phyloP scores from a whole-genome alignment of 2,113 vertebrate genomes.

The Cercocebus atys region DNA sequence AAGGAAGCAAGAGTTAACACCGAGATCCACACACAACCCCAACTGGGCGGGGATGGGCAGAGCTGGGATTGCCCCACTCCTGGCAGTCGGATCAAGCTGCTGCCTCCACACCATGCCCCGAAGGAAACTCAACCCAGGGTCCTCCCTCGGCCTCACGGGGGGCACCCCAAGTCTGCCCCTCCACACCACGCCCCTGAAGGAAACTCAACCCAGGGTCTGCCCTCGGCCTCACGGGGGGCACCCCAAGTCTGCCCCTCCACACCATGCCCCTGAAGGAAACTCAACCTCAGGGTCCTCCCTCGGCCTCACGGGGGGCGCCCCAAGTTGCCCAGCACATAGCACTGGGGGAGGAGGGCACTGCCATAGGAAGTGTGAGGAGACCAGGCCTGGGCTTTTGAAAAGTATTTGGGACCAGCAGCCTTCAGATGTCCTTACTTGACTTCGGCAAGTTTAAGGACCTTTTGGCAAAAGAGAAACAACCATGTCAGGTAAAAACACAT shows the following conservation, averaged over 20 bases:
- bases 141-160: too few species aligned
- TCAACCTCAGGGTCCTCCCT: neutral
- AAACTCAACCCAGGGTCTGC: neutral
- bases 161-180: neutral
- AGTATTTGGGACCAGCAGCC: neutral
- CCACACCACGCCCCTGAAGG: neutral
- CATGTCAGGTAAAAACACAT: neutral
- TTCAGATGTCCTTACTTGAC: neutral
- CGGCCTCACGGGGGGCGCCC: neutral
- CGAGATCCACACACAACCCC: neutral
- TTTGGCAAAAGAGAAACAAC: neutral
- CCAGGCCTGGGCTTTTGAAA: neutral
- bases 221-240: neutral
- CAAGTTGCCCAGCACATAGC: neutral
- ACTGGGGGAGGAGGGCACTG: neutral
- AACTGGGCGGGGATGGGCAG: rapidly evolving
- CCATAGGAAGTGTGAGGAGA: neutral
- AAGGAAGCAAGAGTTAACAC: constrained; percentile 86
- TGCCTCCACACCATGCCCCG: neutral
- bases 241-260: neutral
- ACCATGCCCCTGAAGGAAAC: neutral
- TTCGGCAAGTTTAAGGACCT: neutral
- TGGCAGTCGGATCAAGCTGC: neutral
- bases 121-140: too few species aligned
- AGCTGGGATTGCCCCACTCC: neutral